Percentiles rank a stretch among this genome's conserved stretches.
phyloP scores from a whole-genome alignment of 2,113 vertebrate species.

The Pseudolaguvia tuberculata region DNA sequence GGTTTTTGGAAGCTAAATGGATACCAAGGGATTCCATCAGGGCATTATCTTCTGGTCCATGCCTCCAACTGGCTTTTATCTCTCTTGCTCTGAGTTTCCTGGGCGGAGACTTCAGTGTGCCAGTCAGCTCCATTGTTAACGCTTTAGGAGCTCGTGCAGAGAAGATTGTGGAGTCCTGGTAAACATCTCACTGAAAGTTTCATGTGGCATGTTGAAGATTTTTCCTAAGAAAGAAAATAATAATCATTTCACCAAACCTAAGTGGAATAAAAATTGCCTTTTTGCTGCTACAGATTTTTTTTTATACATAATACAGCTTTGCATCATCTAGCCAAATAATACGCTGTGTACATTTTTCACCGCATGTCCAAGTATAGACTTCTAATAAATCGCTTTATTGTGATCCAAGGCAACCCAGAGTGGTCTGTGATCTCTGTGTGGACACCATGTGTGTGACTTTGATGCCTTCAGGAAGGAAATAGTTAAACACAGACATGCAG shows the following conservation, averaged over 20 bases:
- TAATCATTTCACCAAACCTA: neutral
- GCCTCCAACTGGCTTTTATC: slow-evolving; percentile 51
- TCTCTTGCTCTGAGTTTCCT: slow-evolving; percentile 45
- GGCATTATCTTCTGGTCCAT: slow-evolving; percentile 39
- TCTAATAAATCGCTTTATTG: slow-evolving; percentile 39
- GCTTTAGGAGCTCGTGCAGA: slow-evolving; percentile 36
- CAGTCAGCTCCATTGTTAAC: slow-evolving; percentile 40
- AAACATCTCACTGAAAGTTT: slow-evolving; percentile 29
- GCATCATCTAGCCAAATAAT: slow-evolving; percentile 40
- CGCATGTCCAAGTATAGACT: slow-evolving; percentile 7
- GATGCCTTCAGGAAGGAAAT: slow-evolving; percentile 29
- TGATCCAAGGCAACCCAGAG: neutral
- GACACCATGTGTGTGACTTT: neutral
- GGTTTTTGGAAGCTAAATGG: slow-evolving; percentile 42
- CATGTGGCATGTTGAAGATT: slow-evolving; percentile 4
- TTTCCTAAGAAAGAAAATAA: neutral
- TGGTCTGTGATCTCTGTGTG: neutral
- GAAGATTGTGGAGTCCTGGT: slow-evolving; percentile 41
- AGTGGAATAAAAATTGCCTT: slow-evolving; percentile 16
- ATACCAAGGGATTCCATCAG: slow-evolving; percentile 51
- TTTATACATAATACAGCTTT: slow-evolving; percentile 49
- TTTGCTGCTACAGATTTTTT: slow-evolving; percentile 52
- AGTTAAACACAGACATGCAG: slow-evolving; percentile 28
- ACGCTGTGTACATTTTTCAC: slow-evolving; percentile 42
- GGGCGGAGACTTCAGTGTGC: slow-evolving; percentile 35